Evolutionary conservation across 2,888 invertebrate species (phyloP).

Genomic region (Eristalis arbustorum): DNA sequence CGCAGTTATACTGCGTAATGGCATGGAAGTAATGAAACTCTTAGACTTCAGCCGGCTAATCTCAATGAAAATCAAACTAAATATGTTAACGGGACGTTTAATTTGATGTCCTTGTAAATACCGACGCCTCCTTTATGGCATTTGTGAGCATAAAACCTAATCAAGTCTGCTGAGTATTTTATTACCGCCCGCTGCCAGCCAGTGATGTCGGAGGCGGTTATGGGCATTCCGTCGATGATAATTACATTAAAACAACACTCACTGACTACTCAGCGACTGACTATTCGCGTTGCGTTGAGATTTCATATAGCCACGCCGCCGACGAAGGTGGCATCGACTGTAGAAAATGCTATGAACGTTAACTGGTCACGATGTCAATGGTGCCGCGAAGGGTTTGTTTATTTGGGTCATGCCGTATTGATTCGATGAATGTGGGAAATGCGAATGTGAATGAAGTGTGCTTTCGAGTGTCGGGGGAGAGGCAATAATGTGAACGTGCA

Average conservation of each 20-base stretch:
- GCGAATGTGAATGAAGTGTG: too few species aligned
- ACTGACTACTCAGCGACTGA: background rate
- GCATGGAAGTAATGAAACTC: background rate
- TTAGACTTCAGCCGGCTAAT: background rate
- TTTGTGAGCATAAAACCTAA: background rate
- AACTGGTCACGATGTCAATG: background rate
- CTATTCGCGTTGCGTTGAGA: background rate
- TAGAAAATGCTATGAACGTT: background rate
- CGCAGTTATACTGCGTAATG: background rate
- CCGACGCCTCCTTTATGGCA: background rate
- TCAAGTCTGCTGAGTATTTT: background rate
- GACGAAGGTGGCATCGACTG: background rate
- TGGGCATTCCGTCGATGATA: background rate
- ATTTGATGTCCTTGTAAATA: background rate
- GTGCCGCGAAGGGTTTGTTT: too few species aligned
- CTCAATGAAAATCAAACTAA: background rate
- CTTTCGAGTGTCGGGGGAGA: background rate
- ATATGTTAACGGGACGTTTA: background rate
- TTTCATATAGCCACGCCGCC: background rate
- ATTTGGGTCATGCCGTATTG: too few species aligned
- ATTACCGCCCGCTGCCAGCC: background rate
- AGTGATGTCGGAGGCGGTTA: background rate
- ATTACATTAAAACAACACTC: background rate
- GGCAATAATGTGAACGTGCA: background rate
- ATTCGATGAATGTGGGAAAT: too few species aligned